Percentiles rank a stretch among this genome's conserved stretches.
These are phyloP conservation scores for Otis tarda DNA, from an alignment of 2,113 vertebrate genomes.

Conservation along the genomic window DNA sequence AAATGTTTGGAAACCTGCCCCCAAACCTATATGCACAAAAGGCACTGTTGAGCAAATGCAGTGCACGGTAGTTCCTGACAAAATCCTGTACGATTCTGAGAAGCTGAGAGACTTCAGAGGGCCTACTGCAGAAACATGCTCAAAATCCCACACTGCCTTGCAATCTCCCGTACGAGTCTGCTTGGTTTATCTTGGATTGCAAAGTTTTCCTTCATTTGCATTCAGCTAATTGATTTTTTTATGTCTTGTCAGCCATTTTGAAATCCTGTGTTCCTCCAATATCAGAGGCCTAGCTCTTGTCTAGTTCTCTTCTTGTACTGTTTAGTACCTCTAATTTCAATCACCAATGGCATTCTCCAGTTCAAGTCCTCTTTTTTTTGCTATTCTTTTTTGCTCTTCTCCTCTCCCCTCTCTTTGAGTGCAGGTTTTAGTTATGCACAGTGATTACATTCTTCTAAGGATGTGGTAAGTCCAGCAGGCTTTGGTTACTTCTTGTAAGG, in stretches of 20 bases:
- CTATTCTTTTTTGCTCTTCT: slow-evolving; percentile 11
- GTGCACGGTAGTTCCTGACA: neutral
- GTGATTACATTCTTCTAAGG: slow-evolving; percentile 58
- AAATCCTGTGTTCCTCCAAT: neutral
- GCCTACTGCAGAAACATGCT: neutral
- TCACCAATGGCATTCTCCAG: neutral
- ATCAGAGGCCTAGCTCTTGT: neutral
- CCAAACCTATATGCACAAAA: neutral
- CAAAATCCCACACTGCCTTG: neutral
- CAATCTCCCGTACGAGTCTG: neutral
- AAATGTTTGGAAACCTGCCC: neutral
- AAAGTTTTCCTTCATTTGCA: neutral
- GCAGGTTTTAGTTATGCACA: slow-evolving; percentile 51
- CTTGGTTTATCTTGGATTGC: neutral
- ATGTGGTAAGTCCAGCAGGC: slow-evolving; percentile 65
- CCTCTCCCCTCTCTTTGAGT: slow-evolving; percentile 51
- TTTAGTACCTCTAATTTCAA: neutral
- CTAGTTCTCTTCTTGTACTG: neutral
- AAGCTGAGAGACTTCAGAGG: neutral
- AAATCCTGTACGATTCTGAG: neutral
- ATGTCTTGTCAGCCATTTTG: neutral
- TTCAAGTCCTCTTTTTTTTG: neutral
- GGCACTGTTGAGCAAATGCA: neutral
- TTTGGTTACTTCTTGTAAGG: slow-evolving; percentile 68
- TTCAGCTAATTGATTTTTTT: neutral